Conservation (phyloP, 1,140 invertebrate genomes). For the Ceratina japonica region DNA sequence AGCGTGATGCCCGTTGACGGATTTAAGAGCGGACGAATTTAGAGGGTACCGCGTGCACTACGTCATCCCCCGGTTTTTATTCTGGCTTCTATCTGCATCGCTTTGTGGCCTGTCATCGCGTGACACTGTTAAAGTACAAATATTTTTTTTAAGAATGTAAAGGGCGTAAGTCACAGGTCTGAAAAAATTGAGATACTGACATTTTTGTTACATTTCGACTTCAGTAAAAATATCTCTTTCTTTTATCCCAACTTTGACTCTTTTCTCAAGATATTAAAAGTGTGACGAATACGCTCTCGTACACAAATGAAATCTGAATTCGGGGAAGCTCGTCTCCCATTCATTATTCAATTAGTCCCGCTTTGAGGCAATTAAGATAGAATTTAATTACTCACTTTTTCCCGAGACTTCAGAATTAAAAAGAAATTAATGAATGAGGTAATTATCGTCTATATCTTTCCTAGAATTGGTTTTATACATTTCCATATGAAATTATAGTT, state of each 20-base stretch:
- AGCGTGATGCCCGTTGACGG: constrained; percentile 63
- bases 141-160: no score
- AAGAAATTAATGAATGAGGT: not conserved
- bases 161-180: not conserved
- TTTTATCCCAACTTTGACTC: no score
- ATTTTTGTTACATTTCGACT: no score
- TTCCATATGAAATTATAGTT: not conserved
- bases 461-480: not conserved
- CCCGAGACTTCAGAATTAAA: not conserved
- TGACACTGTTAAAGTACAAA: not conserved
- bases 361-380: no score
- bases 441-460: not conserved
- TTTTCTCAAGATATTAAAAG: no score
- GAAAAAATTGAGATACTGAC: constrained; percentile 9
- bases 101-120: constrained; percentile 61
- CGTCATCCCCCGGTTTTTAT: constrained; percentile 64
- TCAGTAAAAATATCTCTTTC: no score
- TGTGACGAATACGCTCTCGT: no score
- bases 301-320: not conserved
- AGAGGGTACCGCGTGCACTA: constrained; percentile 57
- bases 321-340: not conserved
- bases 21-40: constrained; percentile 69
- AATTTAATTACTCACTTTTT: not conserved
- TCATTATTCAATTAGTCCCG: constrained; percentile 18
- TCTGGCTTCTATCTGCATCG: constrained; percentile 55